Evolutionary conservation across 1,140 invertebrate species (phyloP).

Genomic region (Lethrus apterus): DNA sequence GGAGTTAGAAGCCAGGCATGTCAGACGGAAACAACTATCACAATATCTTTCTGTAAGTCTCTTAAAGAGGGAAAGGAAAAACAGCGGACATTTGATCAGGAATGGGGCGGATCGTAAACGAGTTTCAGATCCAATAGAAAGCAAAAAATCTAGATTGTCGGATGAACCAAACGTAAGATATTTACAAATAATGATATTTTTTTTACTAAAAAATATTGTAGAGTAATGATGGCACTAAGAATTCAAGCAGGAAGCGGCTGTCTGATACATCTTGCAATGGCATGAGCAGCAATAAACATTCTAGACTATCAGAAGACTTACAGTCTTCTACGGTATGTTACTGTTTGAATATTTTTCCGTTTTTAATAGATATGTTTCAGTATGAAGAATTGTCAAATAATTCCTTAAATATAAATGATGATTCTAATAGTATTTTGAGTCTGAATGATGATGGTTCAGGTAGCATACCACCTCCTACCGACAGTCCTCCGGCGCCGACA

Average conservation of each 20-base stretch:
- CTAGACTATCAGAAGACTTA: conserved; percentile 31
- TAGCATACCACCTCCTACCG: conserved; percentile 13
- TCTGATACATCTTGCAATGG: conserved; percentile 17
- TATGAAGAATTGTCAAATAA: conserved; percentile 39
- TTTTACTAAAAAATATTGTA: conserved; percentile 1
- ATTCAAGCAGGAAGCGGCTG: not conserved
- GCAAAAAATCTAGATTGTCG: conserved; percentile 30
- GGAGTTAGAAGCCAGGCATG: conserved; percentile 76
- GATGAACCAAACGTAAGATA: conserved; percentile 21
- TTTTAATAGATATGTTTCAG: too few species aligned
- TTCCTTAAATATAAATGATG: conserved; percentile 35
- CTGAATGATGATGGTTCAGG: conserved; percentile 23
- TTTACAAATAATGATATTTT: not conserved
- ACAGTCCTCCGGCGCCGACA: conserved; percentile 17
- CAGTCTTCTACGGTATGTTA: conserved; percentile 25
- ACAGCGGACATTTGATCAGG: conserved; percentile 32
- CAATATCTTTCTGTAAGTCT: conserved; percentile 66
- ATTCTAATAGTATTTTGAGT: conserved; percentile 37
- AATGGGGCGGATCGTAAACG: conserved; percentile 18
- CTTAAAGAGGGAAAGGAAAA: conserved; percentile 61
- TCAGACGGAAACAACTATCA: conserved; percentile 65
- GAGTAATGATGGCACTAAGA: conserved; percentile 2
- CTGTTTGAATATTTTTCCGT: not conserved
- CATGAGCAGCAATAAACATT: conserved; percentile 28
- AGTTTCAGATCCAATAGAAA: conserved; percentile 22